Evolutionary conservation across 2,113 vertebrate species (phyloP).

Genomic region (Sinocyclocheilus anshuiensis): DNA sequence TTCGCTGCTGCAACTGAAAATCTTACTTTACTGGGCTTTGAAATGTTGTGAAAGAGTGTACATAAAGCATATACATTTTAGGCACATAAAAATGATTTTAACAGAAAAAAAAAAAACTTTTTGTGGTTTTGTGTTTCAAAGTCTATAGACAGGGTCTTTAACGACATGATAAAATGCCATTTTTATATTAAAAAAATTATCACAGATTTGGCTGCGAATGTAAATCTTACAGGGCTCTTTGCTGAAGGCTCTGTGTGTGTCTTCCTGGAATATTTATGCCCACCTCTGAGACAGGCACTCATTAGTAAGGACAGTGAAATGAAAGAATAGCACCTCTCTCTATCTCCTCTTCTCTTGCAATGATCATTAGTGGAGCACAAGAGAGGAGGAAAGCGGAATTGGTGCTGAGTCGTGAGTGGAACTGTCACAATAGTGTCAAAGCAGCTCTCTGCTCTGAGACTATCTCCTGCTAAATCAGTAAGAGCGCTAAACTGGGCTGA

Average conservation of each 20-base stretch:
- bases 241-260: slow-evolving; percentile 5
- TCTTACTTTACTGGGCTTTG: background rate
- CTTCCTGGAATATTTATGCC: slow-evolving; percentile 4
- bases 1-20: background rate
- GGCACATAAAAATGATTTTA: no score
- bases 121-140: no score
- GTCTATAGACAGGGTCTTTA: background rate
- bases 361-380: slow-evolving; percentile 36
- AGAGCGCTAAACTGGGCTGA: background rate
- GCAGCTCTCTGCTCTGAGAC: background rate
- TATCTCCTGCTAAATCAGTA: slow-evolving; percentile 32
- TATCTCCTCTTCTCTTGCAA: slow-evolving; percentile 8
- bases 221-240: background rate
- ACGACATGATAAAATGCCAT: background rate
- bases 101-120: no score
- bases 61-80: background rate
- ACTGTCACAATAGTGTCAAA: slow-evolving; percentile 33
- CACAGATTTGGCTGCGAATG: background rate
- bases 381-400: slow-evolving; percentile 15
- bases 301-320: slow-evolving; percentile 15
- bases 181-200: background rate
- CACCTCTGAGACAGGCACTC: slow-evolving; percentile 9
- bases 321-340: slow-evolving; percentile 10
- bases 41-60: background rate
- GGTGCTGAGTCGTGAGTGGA: background rate